Conservation (phyloP, 2,888 invertebrate genomes). For the Acrobasis repandana region DNA sequence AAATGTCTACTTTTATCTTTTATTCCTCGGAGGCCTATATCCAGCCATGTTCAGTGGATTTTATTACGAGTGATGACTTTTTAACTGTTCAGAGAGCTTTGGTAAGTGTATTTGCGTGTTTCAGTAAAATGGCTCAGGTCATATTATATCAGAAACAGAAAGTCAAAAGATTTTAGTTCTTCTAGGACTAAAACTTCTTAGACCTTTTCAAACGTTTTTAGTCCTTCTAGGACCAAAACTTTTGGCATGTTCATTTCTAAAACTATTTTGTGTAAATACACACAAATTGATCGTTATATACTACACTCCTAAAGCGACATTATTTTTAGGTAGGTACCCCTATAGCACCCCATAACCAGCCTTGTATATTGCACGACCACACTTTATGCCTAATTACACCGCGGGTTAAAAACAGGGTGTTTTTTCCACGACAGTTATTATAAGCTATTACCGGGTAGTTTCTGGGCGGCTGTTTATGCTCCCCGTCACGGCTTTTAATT, state of each 20-base stretch:
- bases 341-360: background rate
- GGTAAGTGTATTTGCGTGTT: no score
- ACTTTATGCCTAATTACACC: slow-evolving; percentile 11
- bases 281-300: background rate
- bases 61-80: no score
- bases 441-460: slow-evolving; percentile 3
- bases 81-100: no score
- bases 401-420: slow-evolving; percentile 9
- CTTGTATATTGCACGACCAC: slow-evolving; percentile 4
- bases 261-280: background rate
- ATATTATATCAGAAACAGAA: no score
- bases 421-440: slow-evolving; percentile 12
- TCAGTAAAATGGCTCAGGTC: no score
- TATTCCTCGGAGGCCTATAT: no score
- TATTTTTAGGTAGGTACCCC: background rate
- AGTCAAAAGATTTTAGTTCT: no score
- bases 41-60: no score
- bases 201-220: no score
- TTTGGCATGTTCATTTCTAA: background rate
- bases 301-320: background rate
- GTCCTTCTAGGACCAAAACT: no score
- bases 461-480: slow-evolving; percentile 6
- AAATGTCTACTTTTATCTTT: no score
- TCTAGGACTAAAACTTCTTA: no score
- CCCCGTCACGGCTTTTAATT: slow-evolving; percentile 24